Evolutionary conservation across 2,888 invertebrate genomes (phyloP).

Genomic region (Coenonympha arcania): DNA sequence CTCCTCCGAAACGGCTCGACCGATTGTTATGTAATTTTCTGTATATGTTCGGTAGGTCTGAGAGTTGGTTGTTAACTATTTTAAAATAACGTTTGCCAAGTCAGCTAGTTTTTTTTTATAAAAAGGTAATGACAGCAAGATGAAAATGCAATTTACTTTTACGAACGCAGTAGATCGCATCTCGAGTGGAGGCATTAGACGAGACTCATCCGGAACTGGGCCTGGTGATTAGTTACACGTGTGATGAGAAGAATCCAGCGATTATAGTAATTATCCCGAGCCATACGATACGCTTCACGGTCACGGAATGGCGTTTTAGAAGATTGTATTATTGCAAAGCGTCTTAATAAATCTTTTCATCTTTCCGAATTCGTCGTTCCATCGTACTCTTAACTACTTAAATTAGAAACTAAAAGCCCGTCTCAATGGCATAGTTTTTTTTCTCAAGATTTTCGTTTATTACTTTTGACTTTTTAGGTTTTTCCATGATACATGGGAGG

Average conservation of each 20-base stretch:
- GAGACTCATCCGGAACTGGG: constrained; percentile 54
- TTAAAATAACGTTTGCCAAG: too few species aligned
- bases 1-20: too few species aligned
- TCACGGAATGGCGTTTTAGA: constrained; percentile 38
- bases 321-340: background rate
- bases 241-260: constrained; percentile 48
- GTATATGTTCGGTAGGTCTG: too few species aligned
- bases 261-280: constrained; percentile 53
- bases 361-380: background rate
- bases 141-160: constrained; percentile 42
- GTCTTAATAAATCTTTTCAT: background rate
- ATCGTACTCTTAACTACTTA: background rate
- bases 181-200: constrained; percentile 41
- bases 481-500: too few species aligned
- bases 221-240: constrained; percentile 53
- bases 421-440: background rate
- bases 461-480: too few species aligned
- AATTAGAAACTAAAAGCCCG: background rate
- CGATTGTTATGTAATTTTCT: too few species aligned
- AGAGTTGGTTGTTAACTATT: too few species aligned
- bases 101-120: too few species aligned
- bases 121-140: constrained; percentile 33
- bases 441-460: too few species aligned
- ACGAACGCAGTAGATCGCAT: constrained; percentile 55
- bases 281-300: constrained; percentile 52